phyloP scores from a whole-genome alignment of 2,113 vertebrate genomes.

The Nematolebias whitei region DNA sequence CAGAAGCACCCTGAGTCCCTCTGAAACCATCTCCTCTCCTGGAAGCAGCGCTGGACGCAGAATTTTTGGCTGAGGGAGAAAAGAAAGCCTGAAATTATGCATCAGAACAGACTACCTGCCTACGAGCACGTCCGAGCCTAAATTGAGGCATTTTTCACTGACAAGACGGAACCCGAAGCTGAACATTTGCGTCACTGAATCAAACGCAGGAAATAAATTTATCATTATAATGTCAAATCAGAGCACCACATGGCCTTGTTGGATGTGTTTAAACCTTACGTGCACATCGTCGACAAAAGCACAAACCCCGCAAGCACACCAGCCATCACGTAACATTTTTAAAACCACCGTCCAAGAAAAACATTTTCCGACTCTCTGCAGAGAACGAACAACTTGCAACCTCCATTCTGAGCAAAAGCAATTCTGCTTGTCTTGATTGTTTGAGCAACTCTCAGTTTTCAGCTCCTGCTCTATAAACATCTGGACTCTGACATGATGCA shows the following conservation, averaged over 20 bases:
- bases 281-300: conserved; percentile 39
- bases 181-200: conserved; percentile 32
- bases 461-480: conserved; percentile 11
- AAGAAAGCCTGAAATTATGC: conserved; percentile 10
- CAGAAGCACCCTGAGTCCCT: conserved; percentile 92
- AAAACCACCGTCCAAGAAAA: conserved; percentile 43
- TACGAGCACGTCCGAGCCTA: conserved; percentile 1
- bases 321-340: background rate
- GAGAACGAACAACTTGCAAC: conserved; percentile 24
- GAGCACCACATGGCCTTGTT: conserved; percentile 16
- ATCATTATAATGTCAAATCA: conserved; percentile 47
- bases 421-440: conserved; percentile 23
- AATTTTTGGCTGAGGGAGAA: conserved; percentile 89
- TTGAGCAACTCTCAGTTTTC: conserved; percentile 10
- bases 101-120: background rate
- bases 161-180: conserved; percentile 15
- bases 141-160: conserved; percentile 13
- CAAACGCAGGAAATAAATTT: conserved; percentile 37
- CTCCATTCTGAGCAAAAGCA: conserved; percentile 31
- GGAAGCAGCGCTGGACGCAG: conserved; percentile 90
- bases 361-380: conserved; percentile 7
- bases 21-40: conserved; percentile 93
- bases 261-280: conserved; percentile 24
- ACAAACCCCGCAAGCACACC: conserved; percentile 20
- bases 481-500: background rate